Base-by-base conservation (phyloP, 2,888 invertebrate species). In the Copidosoma aretas region DNA sequence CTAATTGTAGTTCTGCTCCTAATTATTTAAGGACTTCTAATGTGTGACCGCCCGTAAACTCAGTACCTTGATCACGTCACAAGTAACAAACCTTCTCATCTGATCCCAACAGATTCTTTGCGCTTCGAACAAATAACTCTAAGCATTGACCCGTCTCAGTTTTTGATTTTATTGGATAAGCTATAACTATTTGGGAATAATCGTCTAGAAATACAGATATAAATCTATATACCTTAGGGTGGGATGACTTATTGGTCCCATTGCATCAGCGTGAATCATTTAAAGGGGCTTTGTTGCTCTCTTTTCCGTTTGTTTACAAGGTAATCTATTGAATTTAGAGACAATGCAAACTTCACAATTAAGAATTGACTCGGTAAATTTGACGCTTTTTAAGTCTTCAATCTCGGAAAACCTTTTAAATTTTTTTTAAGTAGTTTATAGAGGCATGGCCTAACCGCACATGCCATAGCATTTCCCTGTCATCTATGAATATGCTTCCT, bases 261-360 rank as follows among this genome's bases (percentile, higher is more conserved):
- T 61, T 1, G 39, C 32, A n/a, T 61, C 22, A n/a, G 39, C 19
- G 14, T 61, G 61, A 21, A 61, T 19, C 10, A 61, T 49, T 21
- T 60, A 21, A 21, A 67, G 32, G 51, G 57, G 60, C 49, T 60
- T 21, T 19, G 25, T 15, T 15, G 57, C 41, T n/a, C 32, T 54
- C 0, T 10, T 4, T 61, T 52, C 10, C 1, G 8, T 19, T 2
- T 10, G 52, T 41, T 54, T 60, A 8, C 24, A 32, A 54, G 41
- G 59, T n/a, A 41, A 46, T 60, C 43, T 10, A 14, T 61, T 52
- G 10, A 52, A 39, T 61, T 61, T 61, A 1, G 61, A 52, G 2
- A 52, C 12, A 21, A 39, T 39, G n/a, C 61, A 61, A n/a, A 61
- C 39, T 49, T 60, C 25, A 19, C 25, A 60, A 14, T 22, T 17